Evolutionary conservation across 2,113 vertebrate genomes (phyloP).

Genomic region (Amphiprion percula): DNA sequence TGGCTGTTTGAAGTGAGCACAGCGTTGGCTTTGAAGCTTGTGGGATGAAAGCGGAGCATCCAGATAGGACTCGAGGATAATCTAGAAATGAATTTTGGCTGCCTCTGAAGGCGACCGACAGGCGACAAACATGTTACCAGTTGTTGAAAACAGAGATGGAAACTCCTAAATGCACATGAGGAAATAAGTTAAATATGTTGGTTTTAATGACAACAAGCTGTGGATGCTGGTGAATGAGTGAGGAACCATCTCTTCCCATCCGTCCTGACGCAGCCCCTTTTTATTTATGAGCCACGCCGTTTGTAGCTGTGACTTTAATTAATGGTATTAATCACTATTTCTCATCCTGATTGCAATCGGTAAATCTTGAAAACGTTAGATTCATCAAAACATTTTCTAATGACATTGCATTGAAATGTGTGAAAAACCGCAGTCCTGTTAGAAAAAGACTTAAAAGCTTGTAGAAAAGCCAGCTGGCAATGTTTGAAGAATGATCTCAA

Average conservation of each 20-base stretch:
- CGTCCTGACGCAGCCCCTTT: conserved; percentile 5
- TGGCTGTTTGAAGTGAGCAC: conserved; percentile 79
- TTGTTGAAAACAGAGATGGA: conserved; percentile 66
- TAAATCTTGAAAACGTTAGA: conserved; percentile 20
- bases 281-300: conserved; percentile 54
- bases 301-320: conserved; percentile 51
- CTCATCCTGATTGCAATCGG: conserved; percentile 25
- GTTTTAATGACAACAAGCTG: conserved; percentile 68
- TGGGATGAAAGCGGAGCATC: conserved; percentile 77
- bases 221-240: conserved; percentile 41
- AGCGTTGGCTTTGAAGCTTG: conserved; percentile 77
- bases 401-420: conserved; percentile 32
- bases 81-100: conserved; percentile 72
- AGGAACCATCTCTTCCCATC: conserved; percentile 40
- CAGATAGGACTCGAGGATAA: conserved; percentile 80
- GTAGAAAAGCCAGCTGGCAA: conserved; percentile 23
- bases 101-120: conserved; percentile 70
- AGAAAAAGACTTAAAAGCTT: background rate
- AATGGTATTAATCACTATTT: conserved; percentile 54
- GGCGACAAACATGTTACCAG: conserved; percentile 73
- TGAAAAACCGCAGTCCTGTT: conserved; percentile 1
- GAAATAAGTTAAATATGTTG: conserved; percentile 68
- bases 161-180: conserved; percentile 58
- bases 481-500: conserved; percentile 16
- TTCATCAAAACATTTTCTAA: conserved; percentile 32